phyloP scores from a whole-genome alignment of 1,140 invertebrate genomes.

The Trinorchestia longiramus region DNA sequence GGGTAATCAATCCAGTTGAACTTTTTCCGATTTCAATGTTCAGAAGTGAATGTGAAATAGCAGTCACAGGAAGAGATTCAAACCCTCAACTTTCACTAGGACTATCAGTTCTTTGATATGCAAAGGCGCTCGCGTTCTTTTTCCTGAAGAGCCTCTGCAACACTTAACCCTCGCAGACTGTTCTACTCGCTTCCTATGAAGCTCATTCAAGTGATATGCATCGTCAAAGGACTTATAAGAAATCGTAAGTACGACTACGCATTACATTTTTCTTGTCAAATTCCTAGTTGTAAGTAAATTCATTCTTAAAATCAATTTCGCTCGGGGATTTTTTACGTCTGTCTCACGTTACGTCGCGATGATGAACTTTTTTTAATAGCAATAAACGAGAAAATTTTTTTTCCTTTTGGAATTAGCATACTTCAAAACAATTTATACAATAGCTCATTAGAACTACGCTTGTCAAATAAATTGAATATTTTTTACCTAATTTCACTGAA shows the following conservation, averaged over 20 bases:
- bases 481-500: no score
- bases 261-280: neutral
- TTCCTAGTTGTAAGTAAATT: neutral
- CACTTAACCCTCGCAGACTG: neutral
- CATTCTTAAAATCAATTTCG: neutral
- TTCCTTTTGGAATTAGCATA: neutral
- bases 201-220: neutral
- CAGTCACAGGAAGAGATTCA: neutral
- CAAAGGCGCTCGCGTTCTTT: neutral
- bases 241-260: neutral
- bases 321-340: neutral
- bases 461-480: no score
- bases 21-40: neutral
- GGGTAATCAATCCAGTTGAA: neutral
- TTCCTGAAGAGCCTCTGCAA: neutral
- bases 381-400: neutral
- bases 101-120: neutral
- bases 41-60: neutral
- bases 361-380: neutral
- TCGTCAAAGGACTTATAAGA: neutral
- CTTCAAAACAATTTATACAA: neutral
- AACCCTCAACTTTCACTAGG: neutral
- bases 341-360: no score
- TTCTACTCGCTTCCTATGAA: neutral
- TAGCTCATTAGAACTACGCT: no score